A percentile compares a stretch with the other conserved stretches of the same genome.
These are phyloP conservation scores for Brachirus orientalis DNA, from an alignment of 2,113 vertebrate genomes.

Conservation along the genomic window DNA sequence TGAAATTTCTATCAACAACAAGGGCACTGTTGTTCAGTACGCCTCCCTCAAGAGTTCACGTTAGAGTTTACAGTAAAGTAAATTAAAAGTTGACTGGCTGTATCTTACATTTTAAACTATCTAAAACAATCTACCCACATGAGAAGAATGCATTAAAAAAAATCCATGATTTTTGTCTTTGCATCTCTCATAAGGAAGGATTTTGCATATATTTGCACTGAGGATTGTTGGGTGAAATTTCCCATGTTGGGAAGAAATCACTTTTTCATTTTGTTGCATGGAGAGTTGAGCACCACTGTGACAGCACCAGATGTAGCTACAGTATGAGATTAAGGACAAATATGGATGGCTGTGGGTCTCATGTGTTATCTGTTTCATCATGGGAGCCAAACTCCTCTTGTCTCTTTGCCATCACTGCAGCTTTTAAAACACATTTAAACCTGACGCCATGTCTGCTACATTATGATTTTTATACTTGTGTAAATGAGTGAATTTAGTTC, in stretches of 20 bases:
- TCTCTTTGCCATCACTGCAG: slow-evolving; percentile 11
- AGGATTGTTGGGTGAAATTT: slow-evolving; percentile 41
- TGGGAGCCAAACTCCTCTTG: slow-evolving; percentile 14
- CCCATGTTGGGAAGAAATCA: slow-evolving; percentile 58
- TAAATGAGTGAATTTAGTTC: slow-evolving; percentile 10
- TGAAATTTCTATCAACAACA: too few relatives aligned
- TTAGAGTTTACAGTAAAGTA: neutral
- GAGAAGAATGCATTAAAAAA: slow-evolving; percentile 25
- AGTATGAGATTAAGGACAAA: slow-evolving; percentile 66
- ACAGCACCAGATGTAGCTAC: slow-evolving; percentile 59
- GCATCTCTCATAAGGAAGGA: slow-evolving; percentile 25
- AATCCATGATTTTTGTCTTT: slow-evolving; percentile 35
- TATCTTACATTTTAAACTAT: slow-evolving; percentile 6
- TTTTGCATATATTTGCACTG: too few relatives aligned
- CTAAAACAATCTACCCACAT: slow-evolving; percentile 15
- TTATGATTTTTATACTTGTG: neutral
- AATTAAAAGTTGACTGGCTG: neutral
- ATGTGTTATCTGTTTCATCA: slow-evolving; percentile 56
- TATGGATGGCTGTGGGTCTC: slow-evolving; percentile 56
- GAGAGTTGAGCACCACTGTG: slow-evolving; percentile 60
- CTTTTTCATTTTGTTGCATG: slow-evolving; percentile 74
- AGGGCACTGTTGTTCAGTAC: neutral
- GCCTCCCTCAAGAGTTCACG: neutral
- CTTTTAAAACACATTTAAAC: slow-evolving; percentile 4
- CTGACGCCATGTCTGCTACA: neutral